phyloP scores from a whole-genome alignment of 1,140 invertebrate genomes.

The Pseudomyrmex flavicornis region DNA sequence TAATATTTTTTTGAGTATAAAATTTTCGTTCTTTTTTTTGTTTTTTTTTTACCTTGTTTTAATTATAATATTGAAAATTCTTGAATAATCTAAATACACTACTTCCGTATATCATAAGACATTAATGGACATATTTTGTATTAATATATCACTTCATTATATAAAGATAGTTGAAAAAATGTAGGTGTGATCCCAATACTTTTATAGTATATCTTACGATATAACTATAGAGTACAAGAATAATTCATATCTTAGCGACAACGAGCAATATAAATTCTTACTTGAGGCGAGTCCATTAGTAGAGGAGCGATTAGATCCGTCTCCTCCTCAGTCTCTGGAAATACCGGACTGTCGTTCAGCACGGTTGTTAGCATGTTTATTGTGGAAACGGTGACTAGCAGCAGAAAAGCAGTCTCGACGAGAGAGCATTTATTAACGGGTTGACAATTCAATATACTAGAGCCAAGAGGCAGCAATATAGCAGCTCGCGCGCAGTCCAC shows the following conservation, averaged over 20 bases:
- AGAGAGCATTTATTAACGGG: conserved; percentile 94
- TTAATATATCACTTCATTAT: no score
- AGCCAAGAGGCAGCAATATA: conserved; percentile 92
- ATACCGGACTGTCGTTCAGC: conserved; percentile 94
- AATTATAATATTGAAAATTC: no score
- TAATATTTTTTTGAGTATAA: no score
- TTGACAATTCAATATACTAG: conserved; percentile 93
- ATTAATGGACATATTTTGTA: no score
- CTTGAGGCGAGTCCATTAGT: conserved; percentile 91
- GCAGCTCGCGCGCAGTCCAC: conserved; percentile 94
- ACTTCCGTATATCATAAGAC: no score
- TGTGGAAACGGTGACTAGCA: conserved; percentile 95
- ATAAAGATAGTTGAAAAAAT: no score
- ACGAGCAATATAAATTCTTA: conserved; percentile 62
- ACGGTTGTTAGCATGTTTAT: conserved; percentile 96
- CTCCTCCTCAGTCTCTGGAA: conserved; percentile 91
- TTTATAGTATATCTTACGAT: no score
- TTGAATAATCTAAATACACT: no score
- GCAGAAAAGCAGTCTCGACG: conserved; percentile 95
- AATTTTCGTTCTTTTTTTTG: no score
- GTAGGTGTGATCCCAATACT: no score
- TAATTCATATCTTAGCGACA: neutral
- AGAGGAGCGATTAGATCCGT: conserved; percentile 88
- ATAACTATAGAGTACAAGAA: no score
- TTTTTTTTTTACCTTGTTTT: no score